Evolutionary conservation across 2,888 invertebrate genomes (phyloP), one percentile per base, ranked within the genome.

Genomic region (Chaetoderma sp.): DNA sequence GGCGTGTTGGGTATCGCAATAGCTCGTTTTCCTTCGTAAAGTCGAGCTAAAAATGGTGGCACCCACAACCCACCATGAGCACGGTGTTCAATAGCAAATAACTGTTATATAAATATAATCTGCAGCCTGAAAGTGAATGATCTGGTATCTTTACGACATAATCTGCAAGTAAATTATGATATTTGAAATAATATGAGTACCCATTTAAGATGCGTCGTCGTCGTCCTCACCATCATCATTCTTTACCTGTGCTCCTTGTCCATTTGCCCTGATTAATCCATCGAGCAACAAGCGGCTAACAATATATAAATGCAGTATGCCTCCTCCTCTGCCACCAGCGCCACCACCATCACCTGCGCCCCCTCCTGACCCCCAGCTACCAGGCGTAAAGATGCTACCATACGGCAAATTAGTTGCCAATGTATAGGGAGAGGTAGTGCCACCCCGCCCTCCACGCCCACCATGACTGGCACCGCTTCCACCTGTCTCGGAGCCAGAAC

Each of bases 361-460:
- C 1, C 79, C 79, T 4, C 78, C 79, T 42, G 75, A 75, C 0
- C 79, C 79, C 76, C 72, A 76, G 6, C 67, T 70, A 47, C 72
- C 69, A 25, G 65, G 55, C 0, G 56, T 60, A 50, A 61, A 78
- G 57, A 78, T 75, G 56, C 52, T 67, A n/a, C 77, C 76, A 55
- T 76, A 72, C 0, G 77, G 73, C 27, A 65, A 45, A 30, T 56
- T 62, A 1, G 54, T 52, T 4, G 75, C 74, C 4, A 56, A 18
- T 13, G 61, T 54, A 47, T 56, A 47, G 1, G 62, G 61, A 13
- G 64, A 58, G n/a, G 28, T 10, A 28, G 5, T 23, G 16, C 61
- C 16, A 2, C 76, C 75, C 18, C 64, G 55, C 0, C 79, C 78
- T 4, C 78, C 79, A 25, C 77, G 67, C 0, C 72, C 74, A 0